phyloP scores from a whole-genome alignment of 2,113 vertebrate species.

The Electrona antarctica region DNA sequence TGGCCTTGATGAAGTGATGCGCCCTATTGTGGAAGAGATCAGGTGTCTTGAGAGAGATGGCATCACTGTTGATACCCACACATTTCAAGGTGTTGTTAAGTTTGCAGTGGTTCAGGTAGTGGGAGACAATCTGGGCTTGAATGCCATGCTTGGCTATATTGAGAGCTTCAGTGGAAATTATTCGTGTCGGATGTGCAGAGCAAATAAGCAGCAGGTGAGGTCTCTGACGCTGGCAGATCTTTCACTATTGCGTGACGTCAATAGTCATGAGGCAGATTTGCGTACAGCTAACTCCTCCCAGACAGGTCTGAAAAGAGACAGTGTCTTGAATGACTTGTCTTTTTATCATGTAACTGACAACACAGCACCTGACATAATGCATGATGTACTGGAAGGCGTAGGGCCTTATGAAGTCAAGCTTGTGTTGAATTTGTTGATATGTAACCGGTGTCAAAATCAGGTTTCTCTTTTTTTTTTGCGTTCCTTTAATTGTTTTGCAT shows the following conservation, averaged over 20 bases:
- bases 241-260: neutral
- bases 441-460: too few relatives aligned
- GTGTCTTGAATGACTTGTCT: neutral
- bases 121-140: neutral
- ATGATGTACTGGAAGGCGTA: conserved; percentile 13
- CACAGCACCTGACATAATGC: conserved; percentile 9
- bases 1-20: too few relatives aligned
- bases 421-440: conserved; percentile 16
- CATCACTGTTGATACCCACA: too few relatives aligned
- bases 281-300: neutral
- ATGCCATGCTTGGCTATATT: neutral
- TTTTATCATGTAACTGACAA: conserved; percentile 7
- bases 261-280: neutral
- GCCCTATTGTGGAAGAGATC: too few relatives aligned
- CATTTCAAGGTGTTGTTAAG: too few relatives aligned
- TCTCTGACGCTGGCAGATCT: neutral
- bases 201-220: neutral
- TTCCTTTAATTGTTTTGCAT: too few relatives aligned
- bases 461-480: too few relatives aligned
- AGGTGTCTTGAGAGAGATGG: too few relatives aligned
- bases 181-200: neutral
- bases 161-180: conserved; percentile 1
- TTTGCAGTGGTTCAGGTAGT: neutral
- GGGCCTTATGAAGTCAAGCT: conserved; percentile 9
- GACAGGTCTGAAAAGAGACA: conserved; percentile 1